Evolutionary conservation across 2,113 vertebrate species (phyloP), one percentile per base, ranked within the genome.

Genomic region (Mobula hypostoma): DNA sequence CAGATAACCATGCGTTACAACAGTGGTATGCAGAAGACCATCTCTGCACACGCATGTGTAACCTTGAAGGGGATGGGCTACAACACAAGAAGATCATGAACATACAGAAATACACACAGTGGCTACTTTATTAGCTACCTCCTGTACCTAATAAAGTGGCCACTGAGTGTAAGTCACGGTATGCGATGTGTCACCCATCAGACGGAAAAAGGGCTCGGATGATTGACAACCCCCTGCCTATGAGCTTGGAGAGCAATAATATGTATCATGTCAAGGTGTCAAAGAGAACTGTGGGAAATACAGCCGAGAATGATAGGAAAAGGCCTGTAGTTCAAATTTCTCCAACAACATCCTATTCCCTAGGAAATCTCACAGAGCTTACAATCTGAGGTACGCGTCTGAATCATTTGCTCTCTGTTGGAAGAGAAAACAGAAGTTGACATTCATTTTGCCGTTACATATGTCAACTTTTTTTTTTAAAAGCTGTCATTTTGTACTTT

Each of bases 191-290:
- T 92, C 63, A 40, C 17, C 66, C 36, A 14, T 92, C 88, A 92
- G 19, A 92, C 32, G 36, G 6, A 32, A 24, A 48, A 70, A 27
- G 15, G 2, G 40, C 83, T 87, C 7, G 88, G 32, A 72, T 95
- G 95, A 96, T 94, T 96, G 95, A 96, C 95, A 96, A 66, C 63
- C 94, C 74, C 77, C 61, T 92, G 94, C 94, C 94, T 94, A 92
- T 95, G 94, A 94, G 78, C 94, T 94, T 94, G 94, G 95, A 94
- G 95, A 94, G 95, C 95, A 95, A 95, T 95, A 94, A 94, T 94
- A 95, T 94, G 94, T 94, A 63, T 82, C 32, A 56, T 95, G 96
- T 96, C 96, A 96, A 96, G 95, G 96, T 96, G 96, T 96, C 96
- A 97, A 96, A 66, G 94, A 27, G 82, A 94, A 95, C 95, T 94